Percentiles rank a stretch among this genome's conserved stretches.
Evolutionary conservation across 2,888 invertebrate species (phyloP).

Genomic region (Neoascia interrupta): DNA sequence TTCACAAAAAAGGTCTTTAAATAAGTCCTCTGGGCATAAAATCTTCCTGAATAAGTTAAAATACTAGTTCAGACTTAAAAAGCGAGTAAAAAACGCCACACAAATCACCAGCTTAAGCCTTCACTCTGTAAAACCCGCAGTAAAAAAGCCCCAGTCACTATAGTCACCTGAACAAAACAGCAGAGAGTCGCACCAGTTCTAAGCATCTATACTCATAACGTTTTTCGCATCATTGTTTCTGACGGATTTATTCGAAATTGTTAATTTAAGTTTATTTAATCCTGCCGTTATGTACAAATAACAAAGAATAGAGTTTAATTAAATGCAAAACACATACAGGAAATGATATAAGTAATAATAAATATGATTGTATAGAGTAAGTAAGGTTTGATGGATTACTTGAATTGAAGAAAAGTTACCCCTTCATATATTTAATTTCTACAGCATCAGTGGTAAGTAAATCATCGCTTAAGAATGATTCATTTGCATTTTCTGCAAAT

Average conservation of each 20-base stretch:
- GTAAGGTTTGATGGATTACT: slow-evolving; percentile 19
- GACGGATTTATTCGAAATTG: slow-evolving; percentile 28
- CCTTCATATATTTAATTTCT: slow-evolving; percentile 68
- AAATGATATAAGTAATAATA: slow-evolving; percentile 11
- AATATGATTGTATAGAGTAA: slow-evolving; percentile 20
- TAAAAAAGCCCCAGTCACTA: too few relatives aligned
- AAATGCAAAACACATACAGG: not conserved
- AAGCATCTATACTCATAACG: slow-evolving; percentile 3
- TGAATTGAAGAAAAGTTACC: slow-evolving; percentile 45
- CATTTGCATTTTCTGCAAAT: slow-evolving; percentile 67
- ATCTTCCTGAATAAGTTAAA: too few relatives aligned
- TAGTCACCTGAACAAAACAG: slow-evolving; percentile 11
- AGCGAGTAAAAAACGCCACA: too few relatives aligned
- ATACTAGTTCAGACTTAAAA: too few relatives aligned
- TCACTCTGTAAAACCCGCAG: too few relatives aligned
- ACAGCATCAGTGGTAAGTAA: slow-evolving; percentile 64
- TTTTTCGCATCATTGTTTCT: too few relatives aligned
- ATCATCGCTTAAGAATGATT: slow-evolving; percentile 66
- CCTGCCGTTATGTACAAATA: slow-evolving; percentile 14
- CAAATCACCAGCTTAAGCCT: too few relatives aligned
- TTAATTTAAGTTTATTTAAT: slow-evolving; percentile 11
- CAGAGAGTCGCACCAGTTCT: not conserved
- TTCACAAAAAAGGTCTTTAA: too few relatives aligned
- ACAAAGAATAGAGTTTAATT: not conserved
- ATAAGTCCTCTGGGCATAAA: too few relatives aligned